phyloP scores from a whole-genome alignment of 2,888 invertebrate species.

The Galeruca laticollis region DNA sequence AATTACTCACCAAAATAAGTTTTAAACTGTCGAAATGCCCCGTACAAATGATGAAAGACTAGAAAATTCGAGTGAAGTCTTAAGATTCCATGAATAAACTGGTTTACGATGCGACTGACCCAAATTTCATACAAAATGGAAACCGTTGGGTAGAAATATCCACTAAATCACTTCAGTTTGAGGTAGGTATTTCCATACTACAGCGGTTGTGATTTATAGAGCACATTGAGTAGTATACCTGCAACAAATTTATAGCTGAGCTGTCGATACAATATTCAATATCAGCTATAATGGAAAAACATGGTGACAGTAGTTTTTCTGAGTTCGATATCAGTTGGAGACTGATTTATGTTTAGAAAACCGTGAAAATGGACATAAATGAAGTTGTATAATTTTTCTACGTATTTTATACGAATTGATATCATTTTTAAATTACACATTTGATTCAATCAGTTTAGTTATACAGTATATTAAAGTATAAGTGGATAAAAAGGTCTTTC shows the following conservation, averaged over 20 bases:
- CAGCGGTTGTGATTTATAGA: not conserved
- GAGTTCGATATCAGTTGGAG: not conserved
- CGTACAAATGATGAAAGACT: too few species aligned
- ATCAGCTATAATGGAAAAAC: not conserved
- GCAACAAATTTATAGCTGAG: conserved; percentile 10
- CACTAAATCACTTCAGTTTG: conserved; percentile 7
- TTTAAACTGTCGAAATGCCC: too few species aligned
- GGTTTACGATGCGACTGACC: not conserved
- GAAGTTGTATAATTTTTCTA: too few species aligned
- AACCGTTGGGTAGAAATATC: not conserved
- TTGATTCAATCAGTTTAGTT: too few species aligned
- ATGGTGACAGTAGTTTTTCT: not conserved
- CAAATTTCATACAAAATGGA: not conserved
- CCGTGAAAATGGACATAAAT: too few species aligned
- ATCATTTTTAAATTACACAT: too few species aligned
- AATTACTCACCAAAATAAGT: too few species aligned
- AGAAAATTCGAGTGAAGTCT: not conserved
- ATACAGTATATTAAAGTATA: too few species aligned
- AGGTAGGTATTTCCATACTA: conserved; percentile 16
- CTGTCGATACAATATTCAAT: conserved; percentile 5
- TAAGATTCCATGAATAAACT: not conserved
- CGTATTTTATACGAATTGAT: too few species aligned
- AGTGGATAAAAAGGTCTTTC: too few species aligned
- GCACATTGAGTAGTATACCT: not conserved
- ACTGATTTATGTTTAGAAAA: too few species aligned